phyloP scores from a whole-genome alignment of 2,113 vertebrate species.

The Rhadina sibilatrix region DNA sequence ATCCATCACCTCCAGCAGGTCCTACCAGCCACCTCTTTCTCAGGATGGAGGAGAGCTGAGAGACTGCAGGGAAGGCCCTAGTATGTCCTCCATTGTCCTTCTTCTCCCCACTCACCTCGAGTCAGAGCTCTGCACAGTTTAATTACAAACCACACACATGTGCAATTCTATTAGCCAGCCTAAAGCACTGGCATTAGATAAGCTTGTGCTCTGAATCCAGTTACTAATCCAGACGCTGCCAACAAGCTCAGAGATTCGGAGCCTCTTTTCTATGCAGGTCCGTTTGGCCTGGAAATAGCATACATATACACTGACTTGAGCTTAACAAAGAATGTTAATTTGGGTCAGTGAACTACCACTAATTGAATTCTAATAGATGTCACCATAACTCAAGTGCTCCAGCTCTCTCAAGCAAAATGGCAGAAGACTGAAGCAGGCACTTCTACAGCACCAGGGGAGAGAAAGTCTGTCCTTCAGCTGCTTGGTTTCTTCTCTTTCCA shows the following conservation, averaged over 20 bases:
- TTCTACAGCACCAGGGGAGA: background rate
- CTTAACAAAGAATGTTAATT: constrained; percentile 64
- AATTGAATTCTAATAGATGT: constrained; percentile 67
- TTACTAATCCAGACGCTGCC: constrained; percentile 9
- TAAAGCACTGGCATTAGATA: constrained; percentile 38
- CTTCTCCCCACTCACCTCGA: background rate
- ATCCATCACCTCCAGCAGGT: background rate
- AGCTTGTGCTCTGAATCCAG: constrained; percentile 38
- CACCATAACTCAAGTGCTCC: constrained; percentile 38
- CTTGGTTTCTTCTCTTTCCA: background rate
- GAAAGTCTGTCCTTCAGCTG: constrained; percentile 18
- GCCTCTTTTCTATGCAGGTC: constrained; percentile 29
- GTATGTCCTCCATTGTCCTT: background rate
- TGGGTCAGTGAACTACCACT: constrained; percentile 63
- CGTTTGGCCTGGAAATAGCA: constrained; percentile 57
- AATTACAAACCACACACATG: constrained; percentile 48
- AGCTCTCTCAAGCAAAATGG: constrained; percentile 63
- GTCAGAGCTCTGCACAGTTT: constrained; percentile 19
- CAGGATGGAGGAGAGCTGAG: background rate
- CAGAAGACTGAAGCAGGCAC: background rate
- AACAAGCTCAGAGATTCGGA: constrained; percentile 37
- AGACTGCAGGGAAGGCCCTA: background rate
- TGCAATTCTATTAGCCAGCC: constrained; percentile 45
- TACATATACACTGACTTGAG: constrained; percentile 49
- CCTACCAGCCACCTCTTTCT: background rate